Base-by-base conservation (phyloP, 2,888 invertebrate genomes). In the Macrosoma leucophasiata region DNA sequence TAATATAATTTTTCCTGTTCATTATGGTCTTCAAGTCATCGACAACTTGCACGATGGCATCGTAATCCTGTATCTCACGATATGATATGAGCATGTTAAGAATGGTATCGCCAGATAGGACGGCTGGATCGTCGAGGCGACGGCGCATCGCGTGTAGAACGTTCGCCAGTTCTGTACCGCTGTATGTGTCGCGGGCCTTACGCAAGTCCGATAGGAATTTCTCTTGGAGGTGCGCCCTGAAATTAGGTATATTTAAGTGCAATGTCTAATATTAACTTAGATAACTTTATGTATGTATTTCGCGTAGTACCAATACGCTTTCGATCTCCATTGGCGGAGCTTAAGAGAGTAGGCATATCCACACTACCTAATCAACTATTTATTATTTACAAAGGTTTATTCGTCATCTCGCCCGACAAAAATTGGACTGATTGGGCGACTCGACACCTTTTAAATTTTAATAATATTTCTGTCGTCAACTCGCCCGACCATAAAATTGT, bases 21-120 rank as follows among this genome's bases (percentile, higher is more conserved):
- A 96, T 96, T 43, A 98, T 90, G 2, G 94, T 92, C 63, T 92
- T 91, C 43, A 99, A 77, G 66, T 98, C 98, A 62, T 97, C 96
- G 0, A 98, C 96, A 23, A 99, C 86, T 54, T 95, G 94, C 11
- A 99, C 98, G 92, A 99, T 99, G 0, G 96, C 94, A 73, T 98
- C 96, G 62, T 98, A 98, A 66, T 97, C 97, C 87, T 96, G 95
- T 48, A 95, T 93, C 68, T 96, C 96, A 11, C 96, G 84, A 62
- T 95, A 93, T 1, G 96, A 96, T 62, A 97, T 93, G 36, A 98
- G 86, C 88, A 97, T 94, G 71, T 96, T 97, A 41, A 97, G 88
- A 18, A 99, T 94, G 1, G 98, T 97, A 69, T 99, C 98, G 2
- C 96, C 95, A 1, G 97, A 97, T 2, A 99, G 85, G 0, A 99